Percentiles rank a stretch among this genome's conserved stretches.
These are phyloP conservation scores for Ciconia stormi DNA, from an alignment of 2,113 vertebrate species.

Conservation along the genomic window DNA sequence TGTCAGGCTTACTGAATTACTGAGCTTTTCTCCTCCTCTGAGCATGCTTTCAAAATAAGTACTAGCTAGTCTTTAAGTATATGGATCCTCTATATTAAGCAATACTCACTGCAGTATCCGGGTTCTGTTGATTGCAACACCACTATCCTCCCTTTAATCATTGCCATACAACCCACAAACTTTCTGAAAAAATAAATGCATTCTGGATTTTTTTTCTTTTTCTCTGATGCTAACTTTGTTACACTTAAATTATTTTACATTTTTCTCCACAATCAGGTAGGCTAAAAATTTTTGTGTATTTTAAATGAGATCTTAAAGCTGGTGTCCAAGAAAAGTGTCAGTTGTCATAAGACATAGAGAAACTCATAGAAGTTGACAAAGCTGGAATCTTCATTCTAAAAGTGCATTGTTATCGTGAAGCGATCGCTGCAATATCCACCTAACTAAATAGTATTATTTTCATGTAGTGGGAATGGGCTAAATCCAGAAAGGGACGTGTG, in stretches of 20 bases:
- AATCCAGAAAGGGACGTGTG: background rate
- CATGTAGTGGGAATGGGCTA: background rate
- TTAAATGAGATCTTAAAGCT: background rate
- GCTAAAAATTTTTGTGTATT: background rate
- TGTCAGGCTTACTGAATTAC: slow-evolving; percentile 15
- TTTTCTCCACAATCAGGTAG: background rate
- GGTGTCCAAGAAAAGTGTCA: background rate
- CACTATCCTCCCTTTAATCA: background rate
- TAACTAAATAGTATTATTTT: background rate
- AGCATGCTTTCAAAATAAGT: slow-evolving; percentile 12
- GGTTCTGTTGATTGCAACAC: background rate
- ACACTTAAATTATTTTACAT: background rate
- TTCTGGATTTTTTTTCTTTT: background rate
- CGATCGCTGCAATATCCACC: background rate
- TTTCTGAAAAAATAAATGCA: background rate
- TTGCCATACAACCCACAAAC: background rate
- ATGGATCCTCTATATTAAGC: background rate
- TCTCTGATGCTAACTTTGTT: background rate
- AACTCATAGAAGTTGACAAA: background rate
- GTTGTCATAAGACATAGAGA: background rate
- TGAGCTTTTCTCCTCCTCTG: background rate
- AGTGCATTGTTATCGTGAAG: background rate
- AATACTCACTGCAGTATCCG: background rate
- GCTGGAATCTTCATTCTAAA: background rate
- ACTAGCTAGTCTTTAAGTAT: background rate